Conservation (phyloP, 2,797 vertebrate species). For the Florisuga fusca region DNA sequence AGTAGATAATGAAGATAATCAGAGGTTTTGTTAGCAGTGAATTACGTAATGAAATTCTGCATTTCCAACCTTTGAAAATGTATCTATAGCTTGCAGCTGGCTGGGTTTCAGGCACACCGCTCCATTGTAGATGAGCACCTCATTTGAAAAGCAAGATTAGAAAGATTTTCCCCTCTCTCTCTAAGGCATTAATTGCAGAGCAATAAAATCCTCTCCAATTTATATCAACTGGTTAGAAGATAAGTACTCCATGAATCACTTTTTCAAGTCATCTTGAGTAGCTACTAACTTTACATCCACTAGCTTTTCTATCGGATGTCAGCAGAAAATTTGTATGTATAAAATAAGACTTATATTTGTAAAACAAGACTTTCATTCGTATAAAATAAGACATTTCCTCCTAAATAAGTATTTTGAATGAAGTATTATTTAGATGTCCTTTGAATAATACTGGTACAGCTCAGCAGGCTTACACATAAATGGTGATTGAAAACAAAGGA, state of each 20-base stretch:
- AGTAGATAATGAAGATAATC: constrained; percentile 13
- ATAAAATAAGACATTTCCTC: neutral
- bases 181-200: constrained; percentile 8
- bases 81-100: neutral
- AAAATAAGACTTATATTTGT: too few relatives aligned
- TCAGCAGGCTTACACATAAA: neutral
- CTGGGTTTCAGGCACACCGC: neutral
- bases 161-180: neutral
- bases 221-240: constrained; percentile 25
- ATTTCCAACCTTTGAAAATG: constrained; percentile 7
- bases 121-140: neutral
- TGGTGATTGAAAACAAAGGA: neutral
- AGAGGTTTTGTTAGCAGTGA: neutral
- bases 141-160: constrained; percentile 27
- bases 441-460: neutral
- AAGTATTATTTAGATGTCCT: neutral
- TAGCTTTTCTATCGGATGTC: neutral
- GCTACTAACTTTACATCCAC: neutral
- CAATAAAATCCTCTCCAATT: constrained; percentile 21
- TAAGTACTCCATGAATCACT: constrained; percentile 9
- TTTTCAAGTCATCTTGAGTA: neutral
- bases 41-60: neutral
- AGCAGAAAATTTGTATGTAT: neutral
- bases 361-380: too few relatives aligned
- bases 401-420: neutral